A percentile compares a stretch with the other conserved stretches of the same genome.
Evolutionary conservation across 2,797 vertebrate genomes (phyloP).

Genomic region (Falco cherrug): DNA sequence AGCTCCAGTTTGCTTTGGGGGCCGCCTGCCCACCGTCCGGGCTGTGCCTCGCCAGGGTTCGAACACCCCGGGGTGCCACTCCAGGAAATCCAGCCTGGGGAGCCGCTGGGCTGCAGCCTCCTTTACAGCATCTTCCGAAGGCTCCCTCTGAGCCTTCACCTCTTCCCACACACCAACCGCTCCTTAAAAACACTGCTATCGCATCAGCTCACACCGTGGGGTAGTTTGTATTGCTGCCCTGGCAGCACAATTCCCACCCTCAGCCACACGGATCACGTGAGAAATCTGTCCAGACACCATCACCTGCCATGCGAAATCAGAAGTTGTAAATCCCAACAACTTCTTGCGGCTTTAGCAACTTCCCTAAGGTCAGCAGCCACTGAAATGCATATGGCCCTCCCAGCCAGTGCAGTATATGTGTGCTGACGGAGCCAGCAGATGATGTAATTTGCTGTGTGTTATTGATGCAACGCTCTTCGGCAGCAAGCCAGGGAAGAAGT

Average conservation of each 20-base stretch:
- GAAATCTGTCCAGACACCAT: neutral
- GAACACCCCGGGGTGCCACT: neutral
- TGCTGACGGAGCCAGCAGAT: neutral
- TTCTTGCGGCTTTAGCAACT: neutral
- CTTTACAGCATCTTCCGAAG: neutral
- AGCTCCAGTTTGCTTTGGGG: neutral
- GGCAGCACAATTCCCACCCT: neutral
- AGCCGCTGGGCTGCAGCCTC: neutral
- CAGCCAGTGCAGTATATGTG: neutral
- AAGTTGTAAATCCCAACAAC: neutral
- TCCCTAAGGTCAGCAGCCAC: neutral
- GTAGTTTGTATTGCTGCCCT: rapidly evolving
- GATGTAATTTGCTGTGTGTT: neutral
- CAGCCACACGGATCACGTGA: neutral
- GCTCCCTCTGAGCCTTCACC: neutral
- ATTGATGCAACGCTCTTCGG: neutral
- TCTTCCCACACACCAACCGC: neutral
- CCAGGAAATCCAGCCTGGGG: neutral
- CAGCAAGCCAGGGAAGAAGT: neutral
- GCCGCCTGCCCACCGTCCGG: neutral
- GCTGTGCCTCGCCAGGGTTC: rapidly evolving
- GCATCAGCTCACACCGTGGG: rapidly evolving
- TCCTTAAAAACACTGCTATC: rapidly evolving
- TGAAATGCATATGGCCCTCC: rapidly evolving
- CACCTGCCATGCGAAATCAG: neutral